Percentiles rank a stretch among this genome's conserved stretches.
phyloP scores from a whole-genome alignment of 64 coral and sea anemone genomes.

The Platygyra sinensis region DNA sequence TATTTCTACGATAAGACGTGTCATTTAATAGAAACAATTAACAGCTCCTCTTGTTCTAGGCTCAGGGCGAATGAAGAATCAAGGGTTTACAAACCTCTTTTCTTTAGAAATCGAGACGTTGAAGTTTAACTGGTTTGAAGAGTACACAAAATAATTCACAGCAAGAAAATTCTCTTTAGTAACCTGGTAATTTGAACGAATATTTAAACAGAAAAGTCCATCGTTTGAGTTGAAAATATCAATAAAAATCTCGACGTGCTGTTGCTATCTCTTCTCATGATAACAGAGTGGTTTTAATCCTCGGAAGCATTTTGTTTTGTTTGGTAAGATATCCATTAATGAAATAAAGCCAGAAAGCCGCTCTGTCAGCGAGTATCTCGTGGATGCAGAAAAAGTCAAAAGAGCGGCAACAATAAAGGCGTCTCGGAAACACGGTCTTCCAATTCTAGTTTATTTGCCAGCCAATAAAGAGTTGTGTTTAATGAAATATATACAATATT shows the following conservation, averaged over 20 bases:
- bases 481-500: slow-evolving; percentile 9
- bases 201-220: slow-evolving; percentile 37
- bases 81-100: neutral
- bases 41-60: neutral
- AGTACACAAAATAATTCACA: slow-evolving; percentile 18
- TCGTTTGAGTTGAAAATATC: slow-evolving; percentile 26
- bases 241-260: neutral
- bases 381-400: neutral
- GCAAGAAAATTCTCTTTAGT: slow-evolving; percentile 17
- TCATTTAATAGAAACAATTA: slow-evolving; percentile 37
- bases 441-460: slow-evolving; percentile 8
- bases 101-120: neutral
- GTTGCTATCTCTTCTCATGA: neutral
- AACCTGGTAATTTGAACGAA: slow-evolving; percentile 23
- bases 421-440: neutral
- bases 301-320: neutral
- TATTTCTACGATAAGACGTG: slow-evolving; percentile 31
- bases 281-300: neutral
- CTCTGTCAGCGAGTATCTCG: neutral
- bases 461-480: slow-evolving; percentile 10
- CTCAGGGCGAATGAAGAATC: neutral
- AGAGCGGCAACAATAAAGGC: neutral
- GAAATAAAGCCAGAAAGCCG: neutral
- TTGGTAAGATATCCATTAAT: neutral
- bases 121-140: neutral